A percentile compares a stretch with the other conserved stretches of the same genome.
These are phyloP conservation scores for Distichodus sexfasciatus DNA, from an alignment of 2,797 vertebrate genomes.

Conservation along the genomic window DNA sequence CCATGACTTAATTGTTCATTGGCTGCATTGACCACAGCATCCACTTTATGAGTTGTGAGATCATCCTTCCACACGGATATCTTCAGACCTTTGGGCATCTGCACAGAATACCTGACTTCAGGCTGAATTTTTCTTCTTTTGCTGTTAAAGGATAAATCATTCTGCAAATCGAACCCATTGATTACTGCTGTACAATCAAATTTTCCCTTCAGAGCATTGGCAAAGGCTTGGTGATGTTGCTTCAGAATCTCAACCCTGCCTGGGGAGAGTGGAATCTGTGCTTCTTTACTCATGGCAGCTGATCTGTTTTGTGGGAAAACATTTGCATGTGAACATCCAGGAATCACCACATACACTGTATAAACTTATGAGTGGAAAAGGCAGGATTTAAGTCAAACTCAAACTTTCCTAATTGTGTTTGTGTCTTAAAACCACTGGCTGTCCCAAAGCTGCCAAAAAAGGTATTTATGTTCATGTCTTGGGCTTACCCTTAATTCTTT, in stretches of 20 bases:
- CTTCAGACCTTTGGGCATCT: constrained; percentile 47
- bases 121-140: not conserved
- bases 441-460: too few relatives aligned
- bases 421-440: too few relatives aligned
- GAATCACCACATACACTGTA: too few relatives aligned
- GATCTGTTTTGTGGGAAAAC: not conserved
- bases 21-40: constrained; percentile 89
- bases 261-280: constrained; percentile 51
- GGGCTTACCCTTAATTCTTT: too few relatives aligned
- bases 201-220: constrained; percentile 61
- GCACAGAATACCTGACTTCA: constrained; percentile 59
- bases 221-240: constrained; percentile 46
- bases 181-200: constrained; percentile 70
- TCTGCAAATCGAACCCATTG: constrained; percentile 40
- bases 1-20: constrained; percentile 67
- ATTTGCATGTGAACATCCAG: too few relatives aligned
- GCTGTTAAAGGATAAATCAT: accelerated
- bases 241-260: constrained; percentile 59
- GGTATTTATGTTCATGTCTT: too few relatives aligned
- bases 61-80: constrained; percentile 84
- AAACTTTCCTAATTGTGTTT: too few relatives aligned
- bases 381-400: too few relatives aligned
- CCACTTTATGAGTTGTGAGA: constrained; percentile 70
- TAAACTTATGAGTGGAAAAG: too few relatives aligned
- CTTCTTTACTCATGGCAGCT: constrained; percentile 24